Evolutionary conservation across 2,113 vertebrate genomes (phyloP), one percentile per base, ranked within the genome.

Genomic region (Tachysurus fulvidraco): DNA sequence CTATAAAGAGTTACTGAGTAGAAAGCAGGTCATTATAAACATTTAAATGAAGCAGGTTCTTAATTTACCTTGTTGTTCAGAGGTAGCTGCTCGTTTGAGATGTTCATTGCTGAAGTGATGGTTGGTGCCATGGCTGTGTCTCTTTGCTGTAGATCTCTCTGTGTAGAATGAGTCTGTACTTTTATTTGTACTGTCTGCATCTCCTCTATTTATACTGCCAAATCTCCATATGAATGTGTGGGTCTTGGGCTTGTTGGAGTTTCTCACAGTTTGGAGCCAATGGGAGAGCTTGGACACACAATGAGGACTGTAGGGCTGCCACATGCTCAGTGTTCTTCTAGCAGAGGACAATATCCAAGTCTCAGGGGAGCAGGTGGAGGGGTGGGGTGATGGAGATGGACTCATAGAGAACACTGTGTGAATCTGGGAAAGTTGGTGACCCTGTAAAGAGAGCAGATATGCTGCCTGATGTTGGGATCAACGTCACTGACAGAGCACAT

Each of bases 401-500:
- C 80, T 89, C 78, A 84, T 82, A 77, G 83, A 83, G 83, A 83
- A 55, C 28, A 36, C 86, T 91, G 92, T 91, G 92, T 93, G 92
- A 90, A 92, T 93, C 90, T 94, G 94, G 91, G 94, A 95, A 95
- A 94, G 91, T 92, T 92, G 87, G 85, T 94, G 93, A 94, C 89
- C 57, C 86, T 82, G 80, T 74, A 62, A 52, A 69, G 82, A 83
- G 46, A 86, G 52, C 82, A 86, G 81, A 86, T 86, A 81, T 87
- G 83, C 44, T 80, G 85, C 77, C 54, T 84, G 41, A 85, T 88
- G 46, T 67, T 86, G 30, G 52, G 83, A 89, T 91, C 74, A 89
- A 59, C 86, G 64, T 64, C 30, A 57, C 25, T 86, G n/a, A 81
- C 73, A 52, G 28, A 81, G 60, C 73, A 83, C 84, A 88, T 19